Evolutionary conservation across 2,113 vertebrate species (phyloP).

Genomic region (Corythornis vintsioides): DNA sequence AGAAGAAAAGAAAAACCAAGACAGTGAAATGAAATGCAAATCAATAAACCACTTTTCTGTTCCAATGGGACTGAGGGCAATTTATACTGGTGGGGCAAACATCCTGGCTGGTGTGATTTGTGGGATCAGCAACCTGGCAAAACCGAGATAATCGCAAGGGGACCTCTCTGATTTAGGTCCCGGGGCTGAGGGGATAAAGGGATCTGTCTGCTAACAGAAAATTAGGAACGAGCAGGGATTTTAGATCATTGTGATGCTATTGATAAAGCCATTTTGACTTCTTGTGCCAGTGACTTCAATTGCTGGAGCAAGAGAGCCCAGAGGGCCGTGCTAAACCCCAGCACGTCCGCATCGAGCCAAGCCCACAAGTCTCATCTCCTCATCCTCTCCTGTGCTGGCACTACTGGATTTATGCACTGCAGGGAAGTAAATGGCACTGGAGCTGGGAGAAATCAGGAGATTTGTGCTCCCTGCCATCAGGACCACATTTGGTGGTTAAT

Average conservation of each 20-base stretch:
- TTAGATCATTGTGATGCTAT: not conserved
- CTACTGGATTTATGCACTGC: not conserved
- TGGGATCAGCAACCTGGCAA: not conserved
- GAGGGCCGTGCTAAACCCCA: not conserved
- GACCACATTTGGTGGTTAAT: not conserved
- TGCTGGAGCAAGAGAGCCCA: not conserved
- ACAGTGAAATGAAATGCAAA: not conserved
- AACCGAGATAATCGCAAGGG: not conserved
- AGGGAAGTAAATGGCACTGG: not conserved
- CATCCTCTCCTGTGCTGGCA: not conserved
- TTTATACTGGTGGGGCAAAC: not conserved
- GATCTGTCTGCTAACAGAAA: not conserved
- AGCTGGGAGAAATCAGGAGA: conserved; percentile 8
- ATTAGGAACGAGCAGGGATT: not conserved
- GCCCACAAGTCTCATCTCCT: not conserved
- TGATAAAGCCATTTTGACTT: not conserved
- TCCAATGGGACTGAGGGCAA: not conserved
- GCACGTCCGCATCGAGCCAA: not conserved
- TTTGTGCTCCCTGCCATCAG: conserved; percentile 4
- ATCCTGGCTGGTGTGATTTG: not conserved
- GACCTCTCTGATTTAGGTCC: not conserved
- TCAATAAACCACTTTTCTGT: not conserved
- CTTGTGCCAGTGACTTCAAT: not conserved
- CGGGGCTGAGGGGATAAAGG: not conserved
- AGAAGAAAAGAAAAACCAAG: not conserved